These are phyloP conservation scores for Eurytoma californica DNA, from an alignment of 2,888 invertebrate species.

Conservation along the genomic window DNA sequence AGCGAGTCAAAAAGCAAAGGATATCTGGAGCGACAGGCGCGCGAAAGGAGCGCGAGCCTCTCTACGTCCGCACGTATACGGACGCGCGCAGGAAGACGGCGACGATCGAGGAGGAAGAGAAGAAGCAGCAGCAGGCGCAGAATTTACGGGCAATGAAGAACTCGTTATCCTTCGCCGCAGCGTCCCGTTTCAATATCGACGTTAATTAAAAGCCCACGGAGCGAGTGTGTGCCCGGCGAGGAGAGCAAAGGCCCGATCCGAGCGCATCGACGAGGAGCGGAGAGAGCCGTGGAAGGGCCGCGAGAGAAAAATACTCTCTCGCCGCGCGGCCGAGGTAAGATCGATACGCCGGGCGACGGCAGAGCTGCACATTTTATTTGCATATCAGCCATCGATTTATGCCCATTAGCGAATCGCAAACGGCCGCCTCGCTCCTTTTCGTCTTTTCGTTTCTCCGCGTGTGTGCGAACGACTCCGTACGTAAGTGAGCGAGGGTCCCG, in stretches of 20 bases:
- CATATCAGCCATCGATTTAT: slow-evolving; percentile 61
- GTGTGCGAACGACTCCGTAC: too few relatives aligned
- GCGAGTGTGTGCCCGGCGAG: background rate
- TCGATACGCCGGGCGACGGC: slow-evolving; percentile 34
- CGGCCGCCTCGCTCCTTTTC: slow-evolving; percentile 6
- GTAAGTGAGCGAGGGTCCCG: background rate
- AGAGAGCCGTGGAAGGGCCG: background rate
- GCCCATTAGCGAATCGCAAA: slow-evolving; percentile 57
- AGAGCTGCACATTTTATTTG: slow-evolving; percentile 56
- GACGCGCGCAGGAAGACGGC: background rate
- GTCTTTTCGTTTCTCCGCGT: background rate
- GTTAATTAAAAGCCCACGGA: slow-evolving; percentile 59
- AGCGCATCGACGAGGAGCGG: background rate
- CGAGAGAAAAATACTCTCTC: background rate
- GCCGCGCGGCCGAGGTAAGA: slow-evolving; percentile 19
- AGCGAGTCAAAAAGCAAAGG: slow-evolving; percentile 9
- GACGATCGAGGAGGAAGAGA: background rate
- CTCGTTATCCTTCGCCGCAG: slow-evolving; percentile 51
- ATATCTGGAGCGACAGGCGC: slow-evolving; percentile 35
- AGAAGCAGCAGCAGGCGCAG: slow-evolving; percentile 6
- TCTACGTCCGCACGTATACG: background rate
- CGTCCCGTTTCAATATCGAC: slow-evolving; percentile 55
- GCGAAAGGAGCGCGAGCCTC: background rate
- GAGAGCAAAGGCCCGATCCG: too few relatives aligned
- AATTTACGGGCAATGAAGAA: slow-evolving; percentile 56